Evolutionary conservation across 2,888 invertebrate genomes (phyloP).

Genomic region (Morpho deidamia): DNA sequence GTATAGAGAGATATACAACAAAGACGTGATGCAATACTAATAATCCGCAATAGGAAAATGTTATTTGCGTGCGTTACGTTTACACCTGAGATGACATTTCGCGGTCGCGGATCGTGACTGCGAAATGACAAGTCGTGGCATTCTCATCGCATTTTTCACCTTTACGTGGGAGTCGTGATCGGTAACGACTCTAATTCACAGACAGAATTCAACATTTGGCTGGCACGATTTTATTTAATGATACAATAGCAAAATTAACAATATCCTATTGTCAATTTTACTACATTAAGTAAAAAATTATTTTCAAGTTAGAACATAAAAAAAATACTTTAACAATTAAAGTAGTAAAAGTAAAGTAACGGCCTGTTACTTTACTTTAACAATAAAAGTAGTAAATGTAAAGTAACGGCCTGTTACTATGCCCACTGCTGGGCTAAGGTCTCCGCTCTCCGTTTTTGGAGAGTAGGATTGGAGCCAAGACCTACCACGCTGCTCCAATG

Average conservation of each 20-base stretch:
- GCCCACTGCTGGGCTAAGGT: no score
- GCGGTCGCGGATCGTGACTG: slow-evolving; percentile 57
- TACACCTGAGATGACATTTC: slow-evolving; percentile 50
- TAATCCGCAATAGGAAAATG: slow-evolving; percentile 23
- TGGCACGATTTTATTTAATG: background rate
- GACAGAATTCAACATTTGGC: slow-evolving; percentile 2
- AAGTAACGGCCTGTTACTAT: no score
- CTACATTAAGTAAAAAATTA: no score
- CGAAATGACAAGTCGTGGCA: slow-evolving; percentile 75
- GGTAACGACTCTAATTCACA: slow-evolving; percentile 43
- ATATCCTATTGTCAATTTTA: no score
- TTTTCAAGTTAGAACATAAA: no score
- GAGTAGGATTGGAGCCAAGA: no score
- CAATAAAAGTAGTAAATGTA: no score
- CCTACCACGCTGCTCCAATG: no score
- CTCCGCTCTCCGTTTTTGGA: no score
- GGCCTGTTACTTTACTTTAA: no score
- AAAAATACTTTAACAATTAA: no score
- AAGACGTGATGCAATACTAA: slow-evolving; percentile 19
- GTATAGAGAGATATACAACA: slow-evolving; percentile 13
- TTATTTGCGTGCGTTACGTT: slow-evolving; percentile 26
- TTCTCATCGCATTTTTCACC: slow-evolving; percentile 74
- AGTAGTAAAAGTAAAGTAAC: no score
- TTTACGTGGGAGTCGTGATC: slow-evolving; percentile 74
- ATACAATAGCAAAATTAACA: background rate